Conservation (phyloP, 1,140 invertebrate species). For the Wasmannia auropunctata region DNA sequence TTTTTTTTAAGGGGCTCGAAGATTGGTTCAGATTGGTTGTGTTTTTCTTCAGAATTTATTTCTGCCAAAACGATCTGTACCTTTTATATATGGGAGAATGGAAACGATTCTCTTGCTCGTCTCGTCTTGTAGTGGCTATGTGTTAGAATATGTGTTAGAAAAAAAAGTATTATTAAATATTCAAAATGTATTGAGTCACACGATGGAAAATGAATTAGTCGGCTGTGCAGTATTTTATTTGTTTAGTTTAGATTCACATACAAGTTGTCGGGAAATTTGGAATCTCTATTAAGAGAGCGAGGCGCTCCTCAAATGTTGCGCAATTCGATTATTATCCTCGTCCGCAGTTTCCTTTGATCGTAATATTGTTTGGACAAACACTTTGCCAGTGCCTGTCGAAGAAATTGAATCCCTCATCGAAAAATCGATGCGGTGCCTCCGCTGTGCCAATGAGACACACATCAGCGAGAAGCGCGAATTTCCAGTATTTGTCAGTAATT, state of each 20-base stretch:
- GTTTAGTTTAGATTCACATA: no score
- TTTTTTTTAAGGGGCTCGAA: no score
- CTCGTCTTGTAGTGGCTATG: no score
- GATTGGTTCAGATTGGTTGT: no score
- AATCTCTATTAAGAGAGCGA: constrained; percentile 2
- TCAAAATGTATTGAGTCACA: background rate
- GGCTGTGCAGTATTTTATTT: no score
- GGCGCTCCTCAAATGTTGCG: background rate
- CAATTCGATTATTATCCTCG: background rate
- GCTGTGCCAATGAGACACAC: background rate
- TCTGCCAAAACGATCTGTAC: no score
- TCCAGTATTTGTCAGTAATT: constrained; percentile 29
- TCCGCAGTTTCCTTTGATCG: background rate
- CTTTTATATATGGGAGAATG: no score
- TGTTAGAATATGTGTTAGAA: no score
- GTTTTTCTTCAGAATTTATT: no score
- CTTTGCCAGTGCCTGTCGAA: background rate
- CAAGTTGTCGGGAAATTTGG: background rate
- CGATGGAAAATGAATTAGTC: no score
- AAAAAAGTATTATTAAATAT: no score
- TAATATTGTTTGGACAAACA: background rate
- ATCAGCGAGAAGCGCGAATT: background rate
- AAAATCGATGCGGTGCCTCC: background rate
- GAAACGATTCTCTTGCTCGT: no score
- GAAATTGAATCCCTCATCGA: background rate